Evolutionary conservation across 2,113 vertebrate genomes (phyloP).

Genomic region (Benitochromis conjunctus): DNA sequence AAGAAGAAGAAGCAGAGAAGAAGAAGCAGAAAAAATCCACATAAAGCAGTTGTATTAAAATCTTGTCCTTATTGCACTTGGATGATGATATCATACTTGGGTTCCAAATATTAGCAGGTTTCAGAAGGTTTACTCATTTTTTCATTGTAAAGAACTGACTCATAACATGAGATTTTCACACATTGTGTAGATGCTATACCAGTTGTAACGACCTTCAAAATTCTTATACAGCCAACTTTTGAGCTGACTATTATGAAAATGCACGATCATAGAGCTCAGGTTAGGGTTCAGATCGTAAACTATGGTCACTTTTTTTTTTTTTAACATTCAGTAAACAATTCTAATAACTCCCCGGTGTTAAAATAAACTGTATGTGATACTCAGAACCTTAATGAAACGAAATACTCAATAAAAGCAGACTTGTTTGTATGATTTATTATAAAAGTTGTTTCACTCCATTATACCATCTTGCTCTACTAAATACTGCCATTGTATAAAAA

Average conservation of each 20-base stretch:
- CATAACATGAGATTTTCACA: constrained; percentile 33
- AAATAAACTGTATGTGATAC: constrained; percentile 20
- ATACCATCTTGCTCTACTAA: neutral
- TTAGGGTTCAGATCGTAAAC: constrained; percentile 13
- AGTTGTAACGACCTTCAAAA: neutral
- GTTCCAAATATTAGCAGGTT: constrained; percentile 20
- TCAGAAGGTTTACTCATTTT: constrained; percentile 9
- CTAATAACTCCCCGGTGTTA: neutral
- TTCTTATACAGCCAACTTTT: neutral
- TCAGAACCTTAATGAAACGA: constrained; percentile 16
- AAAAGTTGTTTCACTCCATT: neutral
- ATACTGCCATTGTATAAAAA: neutral
- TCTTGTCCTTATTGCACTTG: constrained; percentile 48
- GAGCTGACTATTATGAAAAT: neutral
- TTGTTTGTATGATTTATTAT: constrained; percentile 42
- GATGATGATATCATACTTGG: constrained; percentile 16
- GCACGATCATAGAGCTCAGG: constrained; percentile 2
- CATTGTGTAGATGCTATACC: neutral
- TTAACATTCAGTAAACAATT: constrained; percentile 1
- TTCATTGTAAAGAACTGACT: constrained; percentile 19
- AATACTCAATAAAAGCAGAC: constrained; percentile 56
- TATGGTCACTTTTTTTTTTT: constrained; percentile 15
- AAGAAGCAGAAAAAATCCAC: constrained; percentile 80
- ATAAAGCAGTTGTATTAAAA: constrained; percentile 28
- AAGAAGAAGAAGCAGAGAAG: constrained; percentile 79